A percentile compares a stretch with the other conserved stretches of the same genome.
These are phyloP conservation scores for Hippocampus mohnikei DNA, from an alignment of 2,113 vertebrate genomes.

Conservation along the genomic window DNA sequence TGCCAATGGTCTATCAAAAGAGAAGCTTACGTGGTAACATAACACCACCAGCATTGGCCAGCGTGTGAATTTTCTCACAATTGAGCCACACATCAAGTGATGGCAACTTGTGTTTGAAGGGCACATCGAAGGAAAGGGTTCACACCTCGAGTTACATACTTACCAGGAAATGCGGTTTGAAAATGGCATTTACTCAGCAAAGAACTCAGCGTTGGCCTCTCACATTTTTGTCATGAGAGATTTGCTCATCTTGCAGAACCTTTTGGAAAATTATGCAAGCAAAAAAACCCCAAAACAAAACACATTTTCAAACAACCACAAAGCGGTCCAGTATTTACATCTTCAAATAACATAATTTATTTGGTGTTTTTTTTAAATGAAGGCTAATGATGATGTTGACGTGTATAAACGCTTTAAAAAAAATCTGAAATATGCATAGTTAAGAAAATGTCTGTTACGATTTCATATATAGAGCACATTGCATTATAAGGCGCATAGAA, in stretches of 20 bases:
- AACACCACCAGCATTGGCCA: background rate
- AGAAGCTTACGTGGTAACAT: background rate
- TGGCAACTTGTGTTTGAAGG: background rate
- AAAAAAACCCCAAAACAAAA: background rate
- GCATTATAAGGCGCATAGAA: no score
- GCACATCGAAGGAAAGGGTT: background rate
- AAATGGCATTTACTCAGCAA: background rate
- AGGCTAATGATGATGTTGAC: background rate
- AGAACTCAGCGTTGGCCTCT: background rate
- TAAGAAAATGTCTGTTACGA: background rate
- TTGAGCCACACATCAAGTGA: background rate
- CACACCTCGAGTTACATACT: background rate
- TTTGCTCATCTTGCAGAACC: background rate
- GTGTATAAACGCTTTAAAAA: background rate
- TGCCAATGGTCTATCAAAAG: background rate
- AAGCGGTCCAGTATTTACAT: background rate
- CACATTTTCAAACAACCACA: background rate
- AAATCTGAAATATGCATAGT: no score
- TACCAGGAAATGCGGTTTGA: background rate
- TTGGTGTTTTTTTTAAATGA: no score
- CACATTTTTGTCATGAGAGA: background rate
- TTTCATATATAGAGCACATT: no score
- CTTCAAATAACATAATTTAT: background rate
- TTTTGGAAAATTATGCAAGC: background rate
- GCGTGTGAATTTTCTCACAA: background rate